Percentiles rank a stretch among this genome's conserved stretches.
phyloP scores from a whole-genome alignment of 2,888 invertebrate species.

The Trichogramma evanescens region DNA sequence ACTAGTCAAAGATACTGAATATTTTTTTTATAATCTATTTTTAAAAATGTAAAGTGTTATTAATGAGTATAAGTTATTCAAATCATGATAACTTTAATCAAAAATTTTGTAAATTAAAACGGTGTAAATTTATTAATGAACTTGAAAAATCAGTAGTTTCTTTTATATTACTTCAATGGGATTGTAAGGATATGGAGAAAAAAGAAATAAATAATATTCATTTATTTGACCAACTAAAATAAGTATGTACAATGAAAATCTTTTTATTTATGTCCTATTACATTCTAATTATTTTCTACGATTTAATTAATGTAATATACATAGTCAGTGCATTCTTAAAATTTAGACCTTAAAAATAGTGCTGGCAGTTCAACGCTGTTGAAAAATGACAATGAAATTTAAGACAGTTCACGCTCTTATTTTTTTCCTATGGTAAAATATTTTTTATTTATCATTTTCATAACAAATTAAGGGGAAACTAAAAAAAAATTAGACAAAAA shows the following conservation, averaged over 20 bases:
- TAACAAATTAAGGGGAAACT: no score
- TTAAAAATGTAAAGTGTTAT: no score
- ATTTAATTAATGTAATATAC: slow-evolving; percentile 14
- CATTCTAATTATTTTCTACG: slow-evolving; percentile 11
- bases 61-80: no score
- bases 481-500: no score
- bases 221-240: slow-evolving; percentile 17
- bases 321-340: slow-evolving; percentile 5
- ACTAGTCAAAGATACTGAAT: slow-evolving; percentile 16
- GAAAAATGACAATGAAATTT: no score
- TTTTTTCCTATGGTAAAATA: no score
- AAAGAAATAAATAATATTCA: slow-evolving; percentile 6
- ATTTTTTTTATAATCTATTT: background rate
- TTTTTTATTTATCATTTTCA: no score
- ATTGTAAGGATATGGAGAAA: background rate
- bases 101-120: no score
- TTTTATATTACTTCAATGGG: background rate
- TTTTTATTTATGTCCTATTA: background rate
- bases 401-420: no score
- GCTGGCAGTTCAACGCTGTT: background rate
- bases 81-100: no score
- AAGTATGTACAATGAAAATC: slow-evolving; percentile 20
- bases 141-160: no score
- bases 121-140: no score
- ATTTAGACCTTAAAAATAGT: slow-evolving; percentile 1